These are phyloP conservation scores for Myripristis jacobus DNA, from an alignment of 2,797 vertebrate species.

Conservation along the genomic window DNA sequence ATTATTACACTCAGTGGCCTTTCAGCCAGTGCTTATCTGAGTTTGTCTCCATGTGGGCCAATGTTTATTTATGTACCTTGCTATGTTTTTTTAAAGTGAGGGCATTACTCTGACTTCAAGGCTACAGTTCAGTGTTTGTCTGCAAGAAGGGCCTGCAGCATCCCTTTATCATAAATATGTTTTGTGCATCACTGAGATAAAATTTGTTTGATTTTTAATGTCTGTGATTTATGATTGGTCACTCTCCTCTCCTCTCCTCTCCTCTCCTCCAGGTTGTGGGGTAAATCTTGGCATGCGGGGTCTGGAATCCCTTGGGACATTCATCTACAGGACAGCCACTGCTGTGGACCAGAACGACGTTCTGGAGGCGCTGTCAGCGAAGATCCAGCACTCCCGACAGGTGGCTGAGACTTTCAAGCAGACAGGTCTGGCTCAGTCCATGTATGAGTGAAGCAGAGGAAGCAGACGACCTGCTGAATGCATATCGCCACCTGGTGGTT, in stretches of 20 bases:
- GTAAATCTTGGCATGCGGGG: constrained; percentile 86
- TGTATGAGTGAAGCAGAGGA: constrained; percentile 79
- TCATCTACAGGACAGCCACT: constrained; percentile 84
- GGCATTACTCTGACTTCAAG: constrained; percentile 14
- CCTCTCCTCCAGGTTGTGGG: constrained; percentile 79
- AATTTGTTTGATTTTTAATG: constrained; percentile 2
- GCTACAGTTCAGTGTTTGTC: constrained; percentile 3
- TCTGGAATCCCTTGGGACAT: constrained; percentile 84
- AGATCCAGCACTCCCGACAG: constrained; percentile 85
- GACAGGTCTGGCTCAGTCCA: constrained; percentile 77
- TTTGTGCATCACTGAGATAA: background rate
- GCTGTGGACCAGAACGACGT: constrained; percentile 85
- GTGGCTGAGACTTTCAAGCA: constrained; percentile 84
- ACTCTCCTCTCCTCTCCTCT: background rate
- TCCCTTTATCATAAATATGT: background rate
- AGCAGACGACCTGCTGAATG: background rate
- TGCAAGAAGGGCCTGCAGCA: background rate
- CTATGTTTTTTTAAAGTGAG: constrained; percentile 12
- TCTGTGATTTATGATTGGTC: background rate
- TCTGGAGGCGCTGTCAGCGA: constrained; percentile 82
- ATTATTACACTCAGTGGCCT: constrained; percentile 38
- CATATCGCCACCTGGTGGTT: constrained; percentile 48
- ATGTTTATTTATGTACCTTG: constrained; percentile 26
- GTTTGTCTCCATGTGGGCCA: constrained; percentile 24
- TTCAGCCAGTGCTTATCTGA: constrained; percentile 30